A percentile compares a stretch with the other conserved stretches of the same genome.
These are phyloP conservation scores for Druceiella hillmani DNA, from an alignment of 2,888 invertebrate species.

Conservation along the genomic window DNA sequence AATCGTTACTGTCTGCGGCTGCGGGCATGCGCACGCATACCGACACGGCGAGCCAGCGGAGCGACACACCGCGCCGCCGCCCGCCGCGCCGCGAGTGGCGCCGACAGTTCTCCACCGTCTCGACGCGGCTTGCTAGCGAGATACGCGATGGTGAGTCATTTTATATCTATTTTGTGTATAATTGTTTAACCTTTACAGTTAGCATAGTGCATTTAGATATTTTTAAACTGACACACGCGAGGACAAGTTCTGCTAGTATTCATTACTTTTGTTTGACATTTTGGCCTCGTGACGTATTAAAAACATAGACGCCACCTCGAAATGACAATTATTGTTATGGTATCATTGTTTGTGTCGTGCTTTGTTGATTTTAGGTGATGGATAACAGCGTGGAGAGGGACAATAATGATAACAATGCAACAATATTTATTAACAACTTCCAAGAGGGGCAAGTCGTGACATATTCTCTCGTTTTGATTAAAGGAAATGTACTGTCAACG, in stretches of 20 bases:
- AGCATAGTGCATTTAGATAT: too few relatives aligned
- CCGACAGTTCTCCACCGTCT: slow-evolving; percentile 36
- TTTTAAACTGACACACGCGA: too few relatives aligned
- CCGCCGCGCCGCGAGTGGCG: slow-evolving; percentile 16
- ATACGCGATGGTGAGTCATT: slow-evolving; percentile 30
- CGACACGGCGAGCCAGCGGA: background rate
- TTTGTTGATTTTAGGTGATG: slow-evolving; percentile 42
- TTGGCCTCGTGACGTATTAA: too few relatives aligned
- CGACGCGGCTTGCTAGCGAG: slow-evolving; percentile 37
- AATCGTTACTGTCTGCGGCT: slow-evolving; percentile 52
- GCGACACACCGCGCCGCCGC: slow-evolving; percentile 1
- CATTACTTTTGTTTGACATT: too few relatives aligned
- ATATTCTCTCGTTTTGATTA: slow-evolving; percentile 56
- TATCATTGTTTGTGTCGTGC: too few relatives aligned
- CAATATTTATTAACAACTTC: slow-evolving; percentile 53
- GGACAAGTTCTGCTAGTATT: too few relatives aligned
- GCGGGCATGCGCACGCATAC: slow-evolving; percentile 41
- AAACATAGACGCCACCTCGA: too few relatives aligned
- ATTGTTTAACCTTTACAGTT: too few relatives aligned
- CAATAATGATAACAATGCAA: slow-evolving; percentile 41
- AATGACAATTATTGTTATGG: too few relatives aligned
- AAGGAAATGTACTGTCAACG: slow-evolving; percentile 46
- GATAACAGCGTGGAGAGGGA: slow-evolving; percentile 38
- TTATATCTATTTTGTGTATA: too few relatives aligned
- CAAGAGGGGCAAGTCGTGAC: slow-evolving; percentile 55